A percentile compares a stretch with the other conserved stretches of the same genome.
Conservation (phyloP, 2,797 vertebrate genomes). For the Pseudochirops corinnae region DNA sequence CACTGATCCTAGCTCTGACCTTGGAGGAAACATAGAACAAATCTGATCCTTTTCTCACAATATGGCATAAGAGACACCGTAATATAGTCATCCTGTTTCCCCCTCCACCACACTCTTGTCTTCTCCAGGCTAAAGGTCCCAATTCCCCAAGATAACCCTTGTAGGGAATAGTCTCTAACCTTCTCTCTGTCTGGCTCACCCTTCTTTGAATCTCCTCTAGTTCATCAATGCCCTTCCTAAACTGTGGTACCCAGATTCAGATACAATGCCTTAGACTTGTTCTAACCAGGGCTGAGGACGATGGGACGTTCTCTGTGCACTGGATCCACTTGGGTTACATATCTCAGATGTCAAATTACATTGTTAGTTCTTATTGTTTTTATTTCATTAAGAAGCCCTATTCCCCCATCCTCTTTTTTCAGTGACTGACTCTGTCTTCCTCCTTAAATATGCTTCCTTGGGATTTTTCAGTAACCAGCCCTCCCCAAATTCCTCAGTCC, state of each 20-base stretch:
- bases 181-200: neutral
- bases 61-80: neutral
- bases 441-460: neutral
- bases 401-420: neutral
- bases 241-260: neutral
- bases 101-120: neutral
- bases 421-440: neutral
- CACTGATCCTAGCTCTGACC: neutral
- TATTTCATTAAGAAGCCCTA: neutral
- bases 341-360: neutral
- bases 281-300: neutral
- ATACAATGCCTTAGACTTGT: neutral
- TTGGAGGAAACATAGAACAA: neutral
- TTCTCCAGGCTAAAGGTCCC: neutral
- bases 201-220: neutral
- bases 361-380: neutral
- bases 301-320: neutral
- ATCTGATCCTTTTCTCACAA: neutral
- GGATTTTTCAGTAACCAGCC: neutral
- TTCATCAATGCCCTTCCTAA: neutral
- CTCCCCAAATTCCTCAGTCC: neutral
- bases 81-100: neutral
- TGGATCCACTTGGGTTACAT: neutral
- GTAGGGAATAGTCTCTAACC: neutral
- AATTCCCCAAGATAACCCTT: neutral